Conservation (phyloP, 2,888 invertebrate genomes). For the Ophioninae sp. region DNA sequence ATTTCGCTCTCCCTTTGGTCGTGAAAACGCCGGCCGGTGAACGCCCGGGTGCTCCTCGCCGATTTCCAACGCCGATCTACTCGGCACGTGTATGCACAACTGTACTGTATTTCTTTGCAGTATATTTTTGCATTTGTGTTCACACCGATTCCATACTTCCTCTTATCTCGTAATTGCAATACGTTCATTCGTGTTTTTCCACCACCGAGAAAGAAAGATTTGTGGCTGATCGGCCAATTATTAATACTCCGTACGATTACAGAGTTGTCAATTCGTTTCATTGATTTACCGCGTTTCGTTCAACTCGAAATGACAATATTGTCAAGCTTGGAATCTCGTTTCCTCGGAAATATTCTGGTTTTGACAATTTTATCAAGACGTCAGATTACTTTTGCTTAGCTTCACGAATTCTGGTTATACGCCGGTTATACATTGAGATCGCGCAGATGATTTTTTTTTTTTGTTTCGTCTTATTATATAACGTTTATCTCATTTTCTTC, state of each 20-base stretch:
- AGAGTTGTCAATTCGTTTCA: background rate
- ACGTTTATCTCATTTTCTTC: too few species aligned
- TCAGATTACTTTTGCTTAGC: background rate
- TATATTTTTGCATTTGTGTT: slow-evolving; percentile 2
- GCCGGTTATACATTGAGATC: background rate
- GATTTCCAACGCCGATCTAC: slow-evolving; percentile 27
- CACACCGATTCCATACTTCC: background rate
- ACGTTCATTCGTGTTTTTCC: background rate
- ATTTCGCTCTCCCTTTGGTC: slow-evolving; percentile 14
- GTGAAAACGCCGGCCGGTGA: slow-evolving; percentile 59
- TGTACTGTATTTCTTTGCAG: slow-evolving; percentile 3
- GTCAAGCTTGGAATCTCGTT: background rate
- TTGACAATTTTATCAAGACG: background rate
- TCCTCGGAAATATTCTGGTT: background rate
- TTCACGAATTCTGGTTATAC: background rate
- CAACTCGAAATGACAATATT: background rate
- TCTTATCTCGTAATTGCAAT: background rate
- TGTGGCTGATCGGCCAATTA: background rate
- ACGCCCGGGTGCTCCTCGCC: slow-evolving; percentile 44
- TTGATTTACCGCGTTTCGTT: background rate
- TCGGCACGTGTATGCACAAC: background rate
- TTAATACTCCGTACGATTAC: background rate
- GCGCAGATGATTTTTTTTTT: background rate
- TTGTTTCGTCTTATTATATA: background rate
- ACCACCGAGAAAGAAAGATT: background rate